Conservation (phyloP, 2,888 invertebrate genomes). For the Mantis religiosa region DNA sequence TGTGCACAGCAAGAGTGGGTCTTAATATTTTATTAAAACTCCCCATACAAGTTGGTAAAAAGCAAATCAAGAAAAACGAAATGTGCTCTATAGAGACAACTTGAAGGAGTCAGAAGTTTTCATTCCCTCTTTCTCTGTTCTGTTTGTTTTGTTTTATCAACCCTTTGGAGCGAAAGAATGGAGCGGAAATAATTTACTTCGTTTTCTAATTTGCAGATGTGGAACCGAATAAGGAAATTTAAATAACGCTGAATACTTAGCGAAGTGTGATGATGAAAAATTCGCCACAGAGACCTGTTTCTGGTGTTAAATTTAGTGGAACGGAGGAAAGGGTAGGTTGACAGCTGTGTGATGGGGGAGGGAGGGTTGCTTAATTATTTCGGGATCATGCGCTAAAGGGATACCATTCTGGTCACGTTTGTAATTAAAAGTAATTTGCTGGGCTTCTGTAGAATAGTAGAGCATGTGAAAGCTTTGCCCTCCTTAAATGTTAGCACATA, state of each 20-base stretch:
- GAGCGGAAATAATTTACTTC: not conserved
- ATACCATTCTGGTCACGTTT: not conserved
- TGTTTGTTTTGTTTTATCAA: not conserved
- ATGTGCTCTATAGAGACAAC: not conserved
- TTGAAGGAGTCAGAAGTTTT: not conserved
- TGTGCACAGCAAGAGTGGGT: too few species aligned
- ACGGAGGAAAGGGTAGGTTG: not conserved
- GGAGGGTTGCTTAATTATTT: not conserved
- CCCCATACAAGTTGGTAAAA: not conserved
- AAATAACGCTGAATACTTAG: not conserved
- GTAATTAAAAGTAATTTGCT: not conserved
- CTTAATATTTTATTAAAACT: not conserved
- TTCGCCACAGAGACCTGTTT: not conserved
- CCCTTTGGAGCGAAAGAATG: not conserved
- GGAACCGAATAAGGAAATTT: not conserved
- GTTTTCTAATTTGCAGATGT: not conserved
- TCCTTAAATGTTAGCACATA: too few species aligned
- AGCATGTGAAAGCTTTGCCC: not conserved
- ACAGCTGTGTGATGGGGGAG: not conserved
- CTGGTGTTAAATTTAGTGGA: not conserved
- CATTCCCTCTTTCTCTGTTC: not conserved
- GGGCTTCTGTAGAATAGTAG: not conserved
- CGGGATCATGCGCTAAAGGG: not conserved
- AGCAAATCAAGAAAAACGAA: not conserved
- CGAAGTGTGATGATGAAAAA: not conserved